Base-by-base conservation (phyloP, 2,113 vertebrate genomes). In the Sula dactylatra region DNA sequence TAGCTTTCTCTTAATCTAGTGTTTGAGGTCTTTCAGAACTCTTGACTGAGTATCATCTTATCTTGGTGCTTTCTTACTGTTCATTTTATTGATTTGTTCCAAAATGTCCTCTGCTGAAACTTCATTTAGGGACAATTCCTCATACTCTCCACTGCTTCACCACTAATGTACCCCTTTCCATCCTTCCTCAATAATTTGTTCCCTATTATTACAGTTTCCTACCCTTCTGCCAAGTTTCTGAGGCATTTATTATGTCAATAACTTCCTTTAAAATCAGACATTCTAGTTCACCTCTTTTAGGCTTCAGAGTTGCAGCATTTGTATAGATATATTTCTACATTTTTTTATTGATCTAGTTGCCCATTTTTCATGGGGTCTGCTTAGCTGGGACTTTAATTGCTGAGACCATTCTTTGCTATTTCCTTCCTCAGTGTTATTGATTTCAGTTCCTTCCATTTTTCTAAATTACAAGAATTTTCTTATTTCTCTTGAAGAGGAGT, bases 91-190 rank as follows among this genome's bases (percentile, higher is more conserved):
- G 96, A 97, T 96, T 89, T 85, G 65, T 93, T 96, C 94, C 90
- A 82, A 79, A 95, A 76, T 85, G 94, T 96, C 96, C 96, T 95
- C 91, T 95, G 82, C 91, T 90, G 90, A 93, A 96, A 95, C 96
- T 96, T 97, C 96, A 96, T 94, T 94, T 96, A 96, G 96, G 93
- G 93, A 95, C 93, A 95, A 94, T 96, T 87, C 92, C 94, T 96
- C 94, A 96, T 77, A 59, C 78, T 86, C 87, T 94, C 70, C 84
- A 16, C 81, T 32, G 84, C 94, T 80, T 79, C 87, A 82, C 92
- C 94, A 72, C 96, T 97, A 96, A 96, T 94, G 91, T 26, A 76
- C 90, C 87, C 95, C 96, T 87, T 90, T 64, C 90, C 87, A 96
- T 79, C 78, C 78, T 91, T 69, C 82, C 87, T 85, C 96, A 90